A percentile compares a stretch with the other conserved stretches of the same genome.
These are phyloP conservation scores for Tribolium freemani DNA, from an alignment of 2,888 invertebrate species.

Conservation along the genomic window DNA sequence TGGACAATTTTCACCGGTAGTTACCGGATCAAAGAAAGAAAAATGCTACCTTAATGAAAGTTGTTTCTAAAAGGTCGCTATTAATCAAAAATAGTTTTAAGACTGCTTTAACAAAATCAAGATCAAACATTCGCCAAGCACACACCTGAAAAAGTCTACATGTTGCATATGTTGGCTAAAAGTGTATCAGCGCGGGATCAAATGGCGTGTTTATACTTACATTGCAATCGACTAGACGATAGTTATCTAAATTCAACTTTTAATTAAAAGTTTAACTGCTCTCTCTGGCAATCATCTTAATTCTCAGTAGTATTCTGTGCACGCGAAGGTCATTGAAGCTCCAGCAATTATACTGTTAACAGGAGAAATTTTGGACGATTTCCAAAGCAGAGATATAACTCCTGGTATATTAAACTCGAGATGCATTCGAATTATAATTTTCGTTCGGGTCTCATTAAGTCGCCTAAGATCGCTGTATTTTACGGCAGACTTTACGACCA, in stretches of 20 bases:
- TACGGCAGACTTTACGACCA: conserved; percentile 18
- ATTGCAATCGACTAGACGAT: conserved; percentile 27
- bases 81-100: too few relatives aligned
- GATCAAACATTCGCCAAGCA: too few relatives aligned
- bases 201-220: conserved; percentile 9
- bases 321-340: conserved; percentile 49
- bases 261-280: conserved; percentile 17
- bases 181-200: neutral
- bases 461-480: conserved; percentile 12
- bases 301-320: conserved; percentile 46
- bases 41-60: neutral
- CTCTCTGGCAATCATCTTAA: conserved; percentile 16
- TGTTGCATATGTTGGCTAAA: neutral
- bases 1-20: conserved; percentile 13
- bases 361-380: conserved; percentile 48
- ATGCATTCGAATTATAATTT: conserved; percentile 35
- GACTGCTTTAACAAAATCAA: neutral
- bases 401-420: conserved; percentile 12
- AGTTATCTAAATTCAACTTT: conserved; percentile 28
- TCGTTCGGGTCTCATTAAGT: conserved; percentile 13
- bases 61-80: too few relatives aligned
- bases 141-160: neutral
- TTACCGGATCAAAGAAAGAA: neutral
- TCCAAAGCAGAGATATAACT: conserved; percentile 50
- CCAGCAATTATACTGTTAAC: conserved; percentile 49